Percentiles rank a stretch among this genome's conserved stretches.
Conservation (phyloP, 2,888 invertebrate species). For the Agrochola lychnidis region DNA sequence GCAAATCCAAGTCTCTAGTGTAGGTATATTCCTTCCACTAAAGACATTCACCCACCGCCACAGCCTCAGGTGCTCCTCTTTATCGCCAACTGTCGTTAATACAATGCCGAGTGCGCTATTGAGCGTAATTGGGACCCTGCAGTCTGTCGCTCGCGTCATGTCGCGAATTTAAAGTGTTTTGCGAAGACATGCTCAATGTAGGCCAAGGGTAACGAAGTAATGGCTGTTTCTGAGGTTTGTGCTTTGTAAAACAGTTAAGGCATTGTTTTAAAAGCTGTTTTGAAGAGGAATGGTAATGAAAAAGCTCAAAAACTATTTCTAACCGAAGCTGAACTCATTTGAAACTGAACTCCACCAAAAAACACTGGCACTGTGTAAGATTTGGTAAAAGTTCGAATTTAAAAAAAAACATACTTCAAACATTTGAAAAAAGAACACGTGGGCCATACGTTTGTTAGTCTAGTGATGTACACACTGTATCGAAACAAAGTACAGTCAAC, state of each 20-base stretch:
- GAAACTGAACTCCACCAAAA: conserved; percentile 40
- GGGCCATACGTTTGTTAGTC: conserved; percentile 63
- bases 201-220: conserved; percentile 48
- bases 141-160: conserved; percentile 55
- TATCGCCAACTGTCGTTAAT: conserved; percentile 56
- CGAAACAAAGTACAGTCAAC: conserved; percentile 75
- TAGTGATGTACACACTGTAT: conserved; percentile 72
- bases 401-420: conserved; percentile 52
- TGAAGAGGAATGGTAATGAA: neutral
- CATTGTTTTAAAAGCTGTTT: conserved; percentile 4
- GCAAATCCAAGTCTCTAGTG: conserved; percentile 29
- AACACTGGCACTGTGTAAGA: conserved; percentile 42
- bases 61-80: conserved; percentile 60
- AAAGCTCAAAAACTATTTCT: neutral
- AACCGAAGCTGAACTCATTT: conserved; percentile 20
- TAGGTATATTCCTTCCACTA: conserved; percentile 15
- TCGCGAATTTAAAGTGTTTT: conserved; percentile 51
- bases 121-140: conserved; percentile 52
- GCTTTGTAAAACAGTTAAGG: conserved; percentile 3
- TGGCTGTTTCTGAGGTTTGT: conserved; percentile 4
- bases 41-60: conserved; percentile 23
- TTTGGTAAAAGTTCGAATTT: conserved; percentile 56
- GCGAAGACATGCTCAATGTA: conserved; percentile 40
- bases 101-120: conserved; percentile 55
- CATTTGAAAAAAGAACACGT: conserved; percentile 68